Conservation (phyloP, 2,888 invertebrate species). For the Strigamia transsilvanica region DNA sequence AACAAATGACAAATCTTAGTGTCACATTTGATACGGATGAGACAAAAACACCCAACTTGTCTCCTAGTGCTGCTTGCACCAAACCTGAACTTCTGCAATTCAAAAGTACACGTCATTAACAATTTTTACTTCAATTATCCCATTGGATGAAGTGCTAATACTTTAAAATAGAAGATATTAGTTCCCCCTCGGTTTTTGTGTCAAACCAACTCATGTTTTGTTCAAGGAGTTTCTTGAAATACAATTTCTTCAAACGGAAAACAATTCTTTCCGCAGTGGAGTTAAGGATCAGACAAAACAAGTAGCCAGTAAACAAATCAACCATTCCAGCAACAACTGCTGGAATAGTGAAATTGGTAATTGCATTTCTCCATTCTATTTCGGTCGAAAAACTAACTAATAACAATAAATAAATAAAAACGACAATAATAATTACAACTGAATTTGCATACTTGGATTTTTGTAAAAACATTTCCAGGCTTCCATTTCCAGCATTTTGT, state of each 20-base stretch:
- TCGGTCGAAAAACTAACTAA: background rate
- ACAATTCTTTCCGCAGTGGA: slow-evolving; percentile 74
- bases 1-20: no score
- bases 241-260: slow-evolving; percentile 72
- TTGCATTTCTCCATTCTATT: background rate
- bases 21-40: no score
- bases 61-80: no score
- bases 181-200: no score
- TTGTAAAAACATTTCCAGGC: background rate
- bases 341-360: background rate
- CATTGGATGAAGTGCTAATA: no score
- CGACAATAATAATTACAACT: background rate
- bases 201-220: no score
- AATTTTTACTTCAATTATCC: no score
- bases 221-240: slow-evolving; percentile 73
- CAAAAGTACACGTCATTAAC: no score
- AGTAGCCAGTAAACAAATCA: slow-evolving; percentile 68
- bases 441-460: background rate
- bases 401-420: background rate
- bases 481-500: background rate
- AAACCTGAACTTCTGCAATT: no score
- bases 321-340: background rate
- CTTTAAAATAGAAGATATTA: no score
- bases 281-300: slow-evolving; percentile 73
- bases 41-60: no score